These are phyloP conservation scores for Cremastinae sp. DNA, from an alignment of 2,888 invertebrate genomes.

Conservation along the genomic window DNA sequence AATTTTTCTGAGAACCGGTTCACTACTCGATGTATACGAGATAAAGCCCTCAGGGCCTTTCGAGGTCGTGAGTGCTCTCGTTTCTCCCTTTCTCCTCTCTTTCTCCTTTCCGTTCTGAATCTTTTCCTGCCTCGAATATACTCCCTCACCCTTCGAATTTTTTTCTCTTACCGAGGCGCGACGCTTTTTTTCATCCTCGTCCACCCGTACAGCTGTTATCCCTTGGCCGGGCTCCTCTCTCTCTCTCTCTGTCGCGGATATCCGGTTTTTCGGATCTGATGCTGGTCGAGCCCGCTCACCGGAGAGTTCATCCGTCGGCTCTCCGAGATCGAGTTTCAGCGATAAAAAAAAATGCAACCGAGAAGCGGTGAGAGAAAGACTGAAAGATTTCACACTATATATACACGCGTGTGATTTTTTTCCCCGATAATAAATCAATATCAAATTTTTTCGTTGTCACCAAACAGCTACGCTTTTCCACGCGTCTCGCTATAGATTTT, in stretches of 20 bases:
- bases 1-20: constrained; percentile 61
- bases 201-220: constrained; percentile 22
- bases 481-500: no score
- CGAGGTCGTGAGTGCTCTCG: constrained; percentile 56
- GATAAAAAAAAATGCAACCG: constrained; percentile 7
- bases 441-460: no score
- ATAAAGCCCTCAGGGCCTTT: constrained; percentile 52
- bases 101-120: constrained; percentile 15
- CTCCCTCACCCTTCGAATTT: not conserved
- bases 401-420: not conserved
- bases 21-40: constrained; percentile 49
- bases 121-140: constrained; percentile 28
- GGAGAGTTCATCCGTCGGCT: constrained; percentile 12
- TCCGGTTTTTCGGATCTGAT: constrained; percentile 52
- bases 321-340: constrained; percentile 33
- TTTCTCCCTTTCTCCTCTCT: constrained; percentile 1
- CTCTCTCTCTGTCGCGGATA: constrained; percentile 53
- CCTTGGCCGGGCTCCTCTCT: constrained; percentile 22
- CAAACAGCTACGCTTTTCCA: no score
- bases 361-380: not conserved
- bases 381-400: constrained; percentile 2
- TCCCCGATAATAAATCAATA: not conserved
- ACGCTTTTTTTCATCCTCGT: constrained; percentile 5
- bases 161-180: not conserved
- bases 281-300: not conserved